Conservation (phyloP, 2,797 vertebrate genomes). For the Manis javanica region DNA sequence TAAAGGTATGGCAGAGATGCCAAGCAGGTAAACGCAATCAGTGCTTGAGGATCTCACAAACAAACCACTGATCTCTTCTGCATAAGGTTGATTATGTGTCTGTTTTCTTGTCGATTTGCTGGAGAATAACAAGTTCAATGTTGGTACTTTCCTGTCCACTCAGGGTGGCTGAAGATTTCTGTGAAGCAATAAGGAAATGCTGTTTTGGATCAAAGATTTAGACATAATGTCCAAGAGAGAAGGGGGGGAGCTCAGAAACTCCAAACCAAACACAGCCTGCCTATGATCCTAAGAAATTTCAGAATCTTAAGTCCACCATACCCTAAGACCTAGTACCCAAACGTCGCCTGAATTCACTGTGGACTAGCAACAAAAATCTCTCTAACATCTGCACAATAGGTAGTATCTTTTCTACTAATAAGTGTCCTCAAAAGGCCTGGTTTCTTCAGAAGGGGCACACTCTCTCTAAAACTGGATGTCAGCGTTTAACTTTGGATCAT, state of each 20-base stretch:
- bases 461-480: background rate
- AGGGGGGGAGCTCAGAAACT: background rate
- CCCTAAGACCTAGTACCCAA: background rate
- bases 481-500: constrained; percentile 34
- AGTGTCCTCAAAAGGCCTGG: background rate
- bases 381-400: background rate
- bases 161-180: background rate
- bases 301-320: background rate
- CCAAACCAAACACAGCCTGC: background rate
- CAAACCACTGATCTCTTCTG: background rate
- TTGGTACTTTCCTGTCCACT: background rate
- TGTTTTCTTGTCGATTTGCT: background rate
- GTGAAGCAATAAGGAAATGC: background rate
- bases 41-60: background rate
- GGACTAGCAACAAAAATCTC: constrained; percentile 25
- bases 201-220: constrained; percentile 25
- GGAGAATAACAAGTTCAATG: background rate
- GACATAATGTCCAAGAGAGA: background rate
- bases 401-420: background rate
- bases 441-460: constrained; percentile 21
- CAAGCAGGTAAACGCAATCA: background rate
- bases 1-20: background rate
- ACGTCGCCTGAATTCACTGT: background rate
- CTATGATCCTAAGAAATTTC: background rate
- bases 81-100: background rate